These are phyloP conservation scores for Squalus acanthias DNA, from an alignment of 2,797 vertebrate genomes.

Conservation along the genomic window DNA sequence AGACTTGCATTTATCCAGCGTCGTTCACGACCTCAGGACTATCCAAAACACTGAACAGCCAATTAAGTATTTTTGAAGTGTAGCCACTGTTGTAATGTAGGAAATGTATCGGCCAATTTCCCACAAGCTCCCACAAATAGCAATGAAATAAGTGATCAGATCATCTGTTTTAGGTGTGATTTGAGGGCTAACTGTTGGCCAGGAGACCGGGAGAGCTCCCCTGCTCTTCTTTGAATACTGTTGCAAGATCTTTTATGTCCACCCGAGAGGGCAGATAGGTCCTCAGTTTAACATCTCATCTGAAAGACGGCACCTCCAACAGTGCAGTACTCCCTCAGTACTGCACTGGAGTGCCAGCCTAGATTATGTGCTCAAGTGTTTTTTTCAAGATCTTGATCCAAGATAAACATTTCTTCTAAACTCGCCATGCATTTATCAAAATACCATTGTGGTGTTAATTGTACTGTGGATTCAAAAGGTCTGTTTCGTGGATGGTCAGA, in stretches of 20 bases:
- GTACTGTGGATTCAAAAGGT: not conserved
- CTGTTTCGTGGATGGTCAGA: not conserved
- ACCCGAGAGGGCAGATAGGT: not conserved
- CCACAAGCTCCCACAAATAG: too few relatives aligned
- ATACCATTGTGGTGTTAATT: not conserved
- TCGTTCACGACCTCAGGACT: not conserved
- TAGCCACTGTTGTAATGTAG: not conserved
- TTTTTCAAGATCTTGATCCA: not conserved
- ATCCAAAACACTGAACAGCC: not conserved
- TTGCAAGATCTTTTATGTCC: not conserved
- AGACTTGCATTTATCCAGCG: not conserved
- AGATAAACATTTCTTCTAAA: not conserved
- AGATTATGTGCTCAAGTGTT: not conserved
- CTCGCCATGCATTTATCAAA: not conserved
- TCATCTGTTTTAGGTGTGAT: not conserved
- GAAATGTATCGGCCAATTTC: not conserved
- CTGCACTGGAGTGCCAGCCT: not conserved
- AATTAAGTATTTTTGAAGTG: not conserved
- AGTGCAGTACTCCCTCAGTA: not conserved
- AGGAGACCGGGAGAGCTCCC: not conserved
- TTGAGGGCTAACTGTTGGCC: not conserved
- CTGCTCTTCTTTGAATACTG: not conserved
- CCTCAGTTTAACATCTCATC: not conserved
- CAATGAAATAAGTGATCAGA: not conserved
- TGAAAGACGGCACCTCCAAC: not conserved